Percentiles rank a stretch among this genome's conserved stretches.
Conservation (phyloP, 2,797 vertebrate species). For the Gymnoscopelus microlampas region DNA sequence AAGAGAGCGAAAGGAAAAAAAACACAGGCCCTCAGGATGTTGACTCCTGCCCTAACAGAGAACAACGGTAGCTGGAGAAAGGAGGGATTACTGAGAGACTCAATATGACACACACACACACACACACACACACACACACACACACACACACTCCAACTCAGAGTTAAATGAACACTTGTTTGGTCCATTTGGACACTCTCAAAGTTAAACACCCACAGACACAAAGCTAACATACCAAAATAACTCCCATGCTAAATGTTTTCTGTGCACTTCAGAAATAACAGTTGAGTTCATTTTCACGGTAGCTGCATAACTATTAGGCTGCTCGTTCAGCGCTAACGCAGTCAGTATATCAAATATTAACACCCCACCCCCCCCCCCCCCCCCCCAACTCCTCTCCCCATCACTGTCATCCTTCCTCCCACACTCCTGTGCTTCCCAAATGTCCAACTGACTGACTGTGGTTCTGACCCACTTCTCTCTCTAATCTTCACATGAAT, state of each 20-base stretch:
- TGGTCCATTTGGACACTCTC: too few relatives aligned
- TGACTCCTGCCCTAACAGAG: conserved; percentile 33
- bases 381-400: neutral
- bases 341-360: neutral
- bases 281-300: too few relatives aligned
- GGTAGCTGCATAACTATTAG: too few relatives aligned
- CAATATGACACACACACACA: conserved; percentile 26
- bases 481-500: conserved; percentile 54
- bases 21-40: neutral
- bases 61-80: conserved; percentile 30
- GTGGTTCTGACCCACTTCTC: conserved; percentile 64
- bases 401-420: neutral
- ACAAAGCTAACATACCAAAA: too few relatives aligned
- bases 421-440: conserved; percentile 28
- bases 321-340: too few relatives aligned
- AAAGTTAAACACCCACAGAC: too few relatives aligned
- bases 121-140: conserved; percentile 4
- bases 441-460: conserved; percentile 35
- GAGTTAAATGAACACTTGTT: too few relatives aligned
- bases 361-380: neutral
- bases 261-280: too few relatives aligned
- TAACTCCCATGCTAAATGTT: too few relatives aligned
- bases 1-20: conserved; percentile 2
- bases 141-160: neutral
- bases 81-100: conserved; percentile 36